phyloP scores from a whole-genome alignment of 2,888 invertebrate genomes.

The Heteropelma amictum region DNA sequence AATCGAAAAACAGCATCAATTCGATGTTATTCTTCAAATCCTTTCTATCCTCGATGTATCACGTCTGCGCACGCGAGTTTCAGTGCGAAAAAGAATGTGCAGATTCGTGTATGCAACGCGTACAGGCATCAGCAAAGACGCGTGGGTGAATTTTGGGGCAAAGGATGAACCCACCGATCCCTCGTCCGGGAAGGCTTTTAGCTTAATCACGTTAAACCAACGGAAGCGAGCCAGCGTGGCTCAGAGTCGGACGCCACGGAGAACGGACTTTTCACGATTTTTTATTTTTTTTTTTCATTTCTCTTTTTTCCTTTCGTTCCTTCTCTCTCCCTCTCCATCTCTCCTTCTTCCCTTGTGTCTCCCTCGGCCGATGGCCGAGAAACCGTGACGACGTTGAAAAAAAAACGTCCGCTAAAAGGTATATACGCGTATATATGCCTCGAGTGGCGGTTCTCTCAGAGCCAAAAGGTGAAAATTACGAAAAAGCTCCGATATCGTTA shows the following conservation, averaged over 20 bases:
- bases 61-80: not conserved
- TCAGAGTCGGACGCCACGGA: conserved; percentile 49
- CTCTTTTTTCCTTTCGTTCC: not conserved
- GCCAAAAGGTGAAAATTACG: conserved; percentile 61
- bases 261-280: conserved; percentile 27
- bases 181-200: conserved; percentile 63
- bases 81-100: not conserved
- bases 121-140: not conserved
- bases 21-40: too few relatives aligned
- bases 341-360: not conserved
- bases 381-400: conserved; percentile 38
- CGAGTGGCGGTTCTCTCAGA: conserved; percentile 43
- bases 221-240: conserved; percentile 33
- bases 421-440: too few relatives aligned
- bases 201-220: conserved; percentile 65
- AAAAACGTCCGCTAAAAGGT: conserved; percentile 34
- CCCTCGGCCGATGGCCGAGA: conserved; percentile 9
- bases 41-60: not conserved
- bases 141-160: conserved; percentile 22
- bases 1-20: too few relatives aligned
- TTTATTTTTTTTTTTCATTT: not conserved
- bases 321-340: too few relatives aligned
- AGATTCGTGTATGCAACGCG: not conserved
- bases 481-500: conserved; percentile 59
- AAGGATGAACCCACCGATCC: conserved; percentile 51